phyloP scores from a whole-genome alignment of 2,888 invertebrate genomes.

The Caprella mutica region DNA sequence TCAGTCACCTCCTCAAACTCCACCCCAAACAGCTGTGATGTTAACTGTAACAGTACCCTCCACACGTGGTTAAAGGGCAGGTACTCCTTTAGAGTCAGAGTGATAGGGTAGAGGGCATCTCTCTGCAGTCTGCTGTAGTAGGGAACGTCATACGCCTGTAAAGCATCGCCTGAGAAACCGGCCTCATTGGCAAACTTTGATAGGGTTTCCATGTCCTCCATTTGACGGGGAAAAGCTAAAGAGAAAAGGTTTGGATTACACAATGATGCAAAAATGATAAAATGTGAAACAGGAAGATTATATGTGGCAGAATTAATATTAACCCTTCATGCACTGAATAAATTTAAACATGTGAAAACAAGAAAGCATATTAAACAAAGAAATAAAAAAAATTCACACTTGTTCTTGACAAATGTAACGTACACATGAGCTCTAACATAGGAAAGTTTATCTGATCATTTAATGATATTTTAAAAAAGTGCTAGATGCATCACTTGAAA shows the following conservation, averaged over 20 bases:
- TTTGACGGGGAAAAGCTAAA: conserved; percentile 59
- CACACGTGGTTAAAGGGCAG: conserved; percentile 72
- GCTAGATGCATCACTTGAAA: too few relatives aligned
- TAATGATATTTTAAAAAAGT: too few relatives aligned
- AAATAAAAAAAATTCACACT: too few relatives aligned
- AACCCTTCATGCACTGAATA: too few relatives aligned
- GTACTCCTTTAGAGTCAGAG: conserved; percentile 66
- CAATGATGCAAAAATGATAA: neutral
- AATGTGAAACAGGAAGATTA: neutral
- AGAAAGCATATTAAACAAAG: too few relatives aligned
- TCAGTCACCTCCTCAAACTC: conserved; percentile 53
- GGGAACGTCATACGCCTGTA: conserved; percentile 72
- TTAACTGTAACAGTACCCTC: conserved; percentile 61
- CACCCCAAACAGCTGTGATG: conserved; percentile 65
- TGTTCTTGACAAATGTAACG: too few relatives aligned
- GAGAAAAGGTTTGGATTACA: conserved; percentile 18
- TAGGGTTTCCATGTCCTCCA: conserved; percentile 58
- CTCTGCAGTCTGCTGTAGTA: conserved; percentile 58
- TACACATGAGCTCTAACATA: too few relatives aligned
- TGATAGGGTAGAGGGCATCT: conserved; percentile 18
- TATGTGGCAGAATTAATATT: conserved; percentile 4
- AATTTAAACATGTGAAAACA: too few relatives aligned
- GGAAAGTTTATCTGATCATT: too few relatives aligned
- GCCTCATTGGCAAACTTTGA: conserved; percentile 59
- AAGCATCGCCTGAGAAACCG: conserved; percentile 51